phyloP scores from a whole-genome alignment of 2,113 vertebrate species.

The Corvus cornix region DNA sequence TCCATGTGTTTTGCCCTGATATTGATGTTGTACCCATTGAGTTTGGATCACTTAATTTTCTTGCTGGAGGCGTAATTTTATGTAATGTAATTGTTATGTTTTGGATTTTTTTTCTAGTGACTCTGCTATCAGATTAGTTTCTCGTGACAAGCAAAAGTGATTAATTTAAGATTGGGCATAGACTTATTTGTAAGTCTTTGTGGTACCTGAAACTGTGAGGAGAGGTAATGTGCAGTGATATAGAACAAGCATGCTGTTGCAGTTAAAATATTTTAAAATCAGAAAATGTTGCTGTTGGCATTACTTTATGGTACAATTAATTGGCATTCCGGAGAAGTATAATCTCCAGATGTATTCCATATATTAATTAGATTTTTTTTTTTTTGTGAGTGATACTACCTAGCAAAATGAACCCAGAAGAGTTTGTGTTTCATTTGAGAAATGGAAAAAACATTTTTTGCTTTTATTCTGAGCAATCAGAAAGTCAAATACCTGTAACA shows the following conservation, averaged over 20 bases:
- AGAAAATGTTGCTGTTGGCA: not conserved
- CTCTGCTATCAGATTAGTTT: fast-evolving
- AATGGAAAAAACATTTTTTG: not conserved
- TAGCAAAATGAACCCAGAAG: not conserved
- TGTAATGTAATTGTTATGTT: not conserved
- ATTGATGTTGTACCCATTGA: not conserved
- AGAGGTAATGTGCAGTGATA: not conserved
- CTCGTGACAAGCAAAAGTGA: not conserved
- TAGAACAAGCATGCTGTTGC: not conserved
- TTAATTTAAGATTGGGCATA: not conserved
- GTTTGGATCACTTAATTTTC: not conserved
- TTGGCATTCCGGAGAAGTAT: not conserved
- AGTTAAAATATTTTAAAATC: not conserved
- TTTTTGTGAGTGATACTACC: not conserved
- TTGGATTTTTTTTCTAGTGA: not conserved
- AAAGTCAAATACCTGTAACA: not conserved
- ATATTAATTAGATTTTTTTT: not conserved
- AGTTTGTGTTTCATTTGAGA: not conserved
- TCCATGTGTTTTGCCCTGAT: not conserved
- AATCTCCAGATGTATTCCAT: not conserved
- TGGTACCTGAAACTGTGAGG: not conserved
- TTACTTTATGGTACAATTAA: not conserved
- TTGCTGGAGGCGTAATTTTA: not conserved
- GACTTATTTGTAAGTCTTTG: not conserved
- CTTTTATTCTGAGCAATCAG: not conserved